Conservation (phyloP, 1,140 invertebrate genomes). For the Bombus breviceps region DNA sequence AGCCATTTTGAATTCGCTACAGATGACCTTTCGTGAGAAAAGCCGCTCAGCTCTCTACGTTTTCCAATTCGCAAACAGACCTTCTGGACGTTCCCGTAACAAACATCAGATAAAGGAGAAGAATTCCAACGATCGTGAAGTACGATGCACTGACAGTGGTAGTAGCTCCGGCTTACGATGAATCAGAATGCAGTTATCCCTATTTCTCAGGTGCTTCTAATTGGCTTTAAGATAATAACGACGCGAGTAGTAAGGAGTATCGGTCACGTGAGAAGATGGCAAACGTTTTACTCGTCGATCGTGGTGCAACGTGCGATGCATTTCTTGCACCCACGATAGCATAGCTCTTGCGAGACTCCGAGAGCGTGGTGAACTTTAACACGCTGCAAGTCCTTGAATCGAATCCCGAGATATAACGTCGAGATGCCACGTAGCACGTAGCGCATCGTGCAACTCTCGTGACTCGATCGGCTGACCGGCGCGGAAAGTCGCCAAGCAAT, state of each 20-base stretch:
- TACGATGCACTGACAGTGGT: not conserved
- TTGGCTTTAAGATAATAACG: conserved; percentile 52
- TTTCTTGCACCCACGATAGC: conserved; percentile 21
- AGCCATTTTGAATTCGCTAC: not conserved
- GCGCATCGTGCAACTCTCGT: conserved; percentile 46
- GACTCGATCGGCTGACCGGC: conserved; percentile 54
- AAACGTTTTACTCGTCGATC: not conserved
- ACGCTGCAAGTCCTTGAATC: conserved; percentile 63
- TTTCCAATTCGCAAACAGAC: conserved; percentile 13
- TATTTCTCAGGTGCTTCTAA: conserved; percentile 55
- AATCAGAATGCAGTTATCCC: conserved; percentile 36
- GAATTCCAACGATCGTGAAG: conserved; percentile 5
- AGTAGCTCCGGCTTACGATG: conserved; percentile 7
- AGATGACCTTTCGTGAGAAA: conserved; percentile 18
- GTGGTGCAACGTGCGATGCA: conserved; percentile 28
- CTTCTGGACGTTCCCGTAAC: not conserved
- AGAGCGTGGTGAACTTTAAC: conserved; percentile 63
- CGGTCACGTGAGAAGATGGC: conserved; percentile 42
- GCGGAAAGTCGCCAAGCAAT: no score
- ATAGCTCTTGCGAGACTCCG: conserved; percentile 2
- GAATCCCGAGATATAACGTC: conserved; percentile 28
- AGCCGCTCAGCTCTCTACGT: not conserved
- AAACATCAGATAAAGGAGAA: conserved; percentile 5
- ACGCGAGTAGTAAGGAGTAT: conserved; percentile 32
- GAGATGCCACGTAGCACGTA: not conserved